Base-by-base conservation (phyloP, 2,888 invertebrate species). In the Eulithis testata region DNA sequence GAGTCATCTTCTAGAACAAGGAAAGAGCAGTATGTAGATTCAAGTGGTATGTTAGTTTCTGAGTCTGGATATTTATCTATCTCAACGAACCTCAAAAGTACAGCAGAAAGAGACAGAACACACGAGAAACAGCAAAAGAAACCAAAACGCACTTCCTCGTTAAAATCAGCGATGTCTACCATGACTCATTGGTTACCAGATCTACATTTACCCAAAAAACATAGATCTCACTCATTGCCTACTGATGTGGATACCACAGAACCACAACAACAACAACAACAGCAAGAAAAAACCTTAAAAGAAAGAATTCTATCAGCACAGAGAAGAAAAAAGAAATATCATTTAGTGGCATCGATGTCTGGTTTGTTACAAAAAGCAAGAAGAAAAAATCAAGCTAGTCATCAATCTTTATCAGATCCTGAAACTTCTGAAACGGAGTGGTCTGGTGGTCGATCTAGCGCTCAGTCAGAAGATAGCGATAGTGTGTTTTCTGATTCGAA, bases 341-440 rank as follows among this genome's bases (percentile, higher is more conserved):
- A 96, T 5, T 92, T 98, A 60, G 97, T 97, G 0, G 96, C 97
- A 0, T 97, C 97, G 0, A 96, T 98, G 88, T 97, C 97, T 1
- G 97, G 97, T 27, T 95, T 98, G 69, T 90, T 98, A 74, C 97
- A 97, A 84, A 97, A 97, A 90, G 97, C 97, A 0, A 96, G 97
- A 82, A 87, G 96, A 76, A 95, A 95, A 86, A 94, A 94, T 40
- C 93, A 93, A 79, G 88, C 93, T 40, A 92, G 94, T 73, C 92
- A 94, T 72, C 95, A 95, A 76, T 96, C 96, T 0, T 80, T 96
- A 58, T 96, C 96, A 11, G 96, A 96, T 80, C 96, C 96, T 4
- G 96, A 96, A 85, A 96, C 96, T 54, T 96, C 96, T 0, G 96
- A 96, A 85, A 95, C 95, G 4, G 96, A 96, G 80, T 96, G 93